A percentile compares a stretch with the other conserved stretches of the same genome.
Conservation (phyloP, 2,113 vertebrate species). For the Pseudonaja textilis region DNA sequence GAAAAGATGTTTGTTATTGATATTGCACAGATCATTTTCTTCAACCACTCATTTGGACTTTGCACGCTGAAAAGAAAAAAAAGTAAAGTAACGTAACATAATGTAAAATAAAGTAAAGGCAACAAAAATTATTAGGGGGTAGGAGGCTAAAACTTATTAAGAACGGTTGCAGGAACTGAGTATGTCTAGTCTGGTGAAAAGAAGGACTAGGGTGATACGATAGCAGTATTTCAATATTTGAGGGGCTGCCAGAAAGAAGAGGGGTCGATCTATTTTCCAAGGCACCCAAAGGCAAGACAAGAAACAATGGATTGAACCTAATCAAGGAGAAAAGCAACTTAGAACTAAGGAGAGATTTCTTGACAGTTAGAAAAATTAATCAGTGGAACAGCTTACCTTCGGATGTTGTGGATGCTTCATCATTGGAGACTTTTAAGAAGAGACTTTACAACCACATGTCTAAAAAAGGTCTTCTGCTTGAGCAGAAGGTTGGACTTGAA, state of each 20-base stretch:
- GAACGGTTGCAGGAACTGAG: background rate
- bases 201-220: background rate
- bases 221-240: background rate
- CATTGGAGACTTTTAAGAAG: background rate
- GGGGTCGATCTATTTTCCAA: background rate
- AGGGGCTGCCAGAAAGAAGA: background rate
- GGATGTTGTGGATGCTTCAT: background rate
- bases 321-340: background rate
- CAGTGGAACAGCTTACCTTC: background rate
- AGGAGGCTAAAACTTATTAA: background rate
- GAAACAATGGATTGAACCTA: background rate
- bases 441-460: background rate
- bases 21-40: background rate
- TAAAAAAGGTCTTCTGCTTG: background rate
- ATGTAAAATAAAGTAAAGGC: no score
- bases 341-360: background rate
- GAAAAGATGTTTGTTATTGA: background rate
- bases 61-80: background rate
- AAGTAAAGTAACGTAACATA: no score
- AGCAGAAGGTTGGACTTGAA: background rate
- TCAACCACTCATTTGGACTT: background rate
- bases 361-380: background rate
- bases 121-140: background rate
- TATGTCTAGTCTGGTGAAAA: background rate
- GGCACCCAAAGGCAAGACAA: background rate